Percentiles rank a stretch among this genome's conserved stretches.
Evolutionary conservation across 2,888 invertebrate species (phyloP).

Genomic region (Malacosoma neustria): DNA sequence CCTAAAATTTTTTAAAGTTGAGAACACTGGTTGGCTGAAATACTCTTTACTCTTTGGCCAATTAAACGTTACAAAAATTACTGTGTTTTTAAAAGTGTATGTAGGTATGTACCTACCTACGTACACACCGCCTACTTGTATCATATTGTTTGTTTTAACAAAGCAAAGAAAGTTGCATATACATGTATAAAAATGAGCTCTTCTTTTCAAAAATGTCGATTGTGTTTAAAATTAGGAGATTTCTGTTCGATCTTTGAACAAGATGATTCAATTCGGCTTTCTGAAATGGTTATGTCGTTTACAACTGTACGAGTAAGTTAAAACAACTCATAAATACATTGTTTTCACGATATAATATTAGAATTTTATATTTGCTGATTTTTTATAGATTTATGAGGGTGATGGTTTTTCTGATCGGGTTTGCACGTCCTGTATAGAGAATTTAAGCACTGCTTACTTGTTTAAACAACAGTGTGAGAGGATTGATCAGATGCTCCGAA

Average conservation of each 20-base stretch:
- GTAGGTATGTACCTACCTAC: too few relatives aligned
- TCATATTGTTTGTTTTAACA: too few relatives aligned
- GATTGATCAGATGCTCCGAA: slow-evolving; percentile 43
- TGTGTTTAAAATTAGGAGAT: slow-evolving; percentile 63
- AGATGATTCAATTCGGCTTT: slow-evolving; percentile 59
- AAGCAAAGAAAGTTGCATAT: too few relatives aligned
- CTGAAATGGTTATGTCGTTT: slow-evolving; percentile 69
- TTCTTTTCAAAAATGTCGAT: slow-evolving; percentile 57
- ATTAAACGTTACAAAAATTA: too few relatives aligned
- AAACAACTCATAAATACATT: too few relatives aligned
- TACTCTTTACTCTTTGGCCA: too few relatives aligned
- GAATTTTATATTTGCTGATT: too few relatives aligned
- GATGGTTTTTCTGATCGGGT: slow-evolving; percentile 63
- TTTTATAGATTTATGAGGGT: slow-evolving; percentile 52
- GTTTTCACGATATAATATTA: too few relatives aligned
- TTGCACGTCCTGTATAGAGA: slow-evolving; percentile 60
- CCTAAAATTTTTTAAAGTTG: too few relatives aligned
- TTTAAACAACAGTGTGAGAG: slow-evolving; percentile 64
- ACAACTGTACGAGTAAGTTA: slow-evolving; percentile 48
- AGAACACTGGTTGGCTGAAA: too few relatives aligned
- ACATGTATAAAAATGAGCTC: slow-evolving; percentile 39
- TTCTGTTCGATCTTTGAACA: slow-evolving; percentile 67
- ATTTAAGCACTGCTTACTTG: slow-evolving; percentile 60
- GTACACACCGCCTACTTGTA: too few relatives aligned
- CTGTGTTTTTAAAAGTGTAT: too few relatives aligned